Base-by-base conservation (phyloP, 2,888 invertebrate species). In the Hypena proboscidalis region DNA sequence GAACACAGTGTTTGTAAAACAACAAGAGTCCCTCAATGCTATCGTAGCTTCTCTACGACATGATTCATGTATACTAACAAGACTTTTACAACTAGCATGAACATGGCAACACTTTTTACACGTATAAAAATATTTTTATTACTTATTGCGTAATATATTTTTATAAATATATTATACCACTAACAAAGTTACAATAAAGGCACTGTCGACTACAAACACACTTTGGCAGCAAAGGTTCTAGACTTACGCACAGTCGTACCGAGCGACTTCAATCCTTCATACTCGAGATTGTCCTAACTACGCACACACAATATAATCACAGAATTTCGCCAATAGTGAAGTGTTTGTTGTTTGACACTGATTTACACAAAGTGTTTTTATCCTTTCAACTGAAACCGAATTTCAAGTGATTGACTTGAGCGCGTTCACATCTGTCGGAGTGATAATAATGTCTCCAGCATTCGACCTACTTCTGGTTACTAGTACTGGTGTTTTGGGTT, bases 401-500 rank as follows among this genome's bases (percentile, higher is more conserved):
- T 83, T 81, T 90, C 90, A 90, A 79, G 90, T 90, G 64, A 86
- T 88, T 43, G 89, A 81, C 61, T 88, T 88, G 53, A 78, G 81
- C 40, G 68, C 59, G 47, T 76, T 83, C 23, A 60, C 79, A 35
- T 84, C 84, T 40, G 93, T 83, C 32, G 93, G 92, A 58, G 95
- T 95, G 73, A 95, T 94, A 64, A 95, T 94, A 64, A 95, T 94
- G 56, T 94, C 95, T 58, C 95, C 96, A 51, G 95, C 95, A 77
- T 94, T 95, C 33, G 95, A 94, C 64, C 93, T 91, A 84, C 94
- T 94, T 80, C 95, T 93, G 69, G 94, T 95, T 70, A 96, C 95
- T 75, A 96, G 90, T 78, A 95, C 92, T 19, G 96, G 96, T n/a
- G 96, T 96, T 84, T 95, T 95, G 29, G 95, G 96, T 71, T 94